Evolutionary conservation across 2,888 invertebrate genomes (phyloP).

Genomic region (Hanleya hanleyi): DNA sequence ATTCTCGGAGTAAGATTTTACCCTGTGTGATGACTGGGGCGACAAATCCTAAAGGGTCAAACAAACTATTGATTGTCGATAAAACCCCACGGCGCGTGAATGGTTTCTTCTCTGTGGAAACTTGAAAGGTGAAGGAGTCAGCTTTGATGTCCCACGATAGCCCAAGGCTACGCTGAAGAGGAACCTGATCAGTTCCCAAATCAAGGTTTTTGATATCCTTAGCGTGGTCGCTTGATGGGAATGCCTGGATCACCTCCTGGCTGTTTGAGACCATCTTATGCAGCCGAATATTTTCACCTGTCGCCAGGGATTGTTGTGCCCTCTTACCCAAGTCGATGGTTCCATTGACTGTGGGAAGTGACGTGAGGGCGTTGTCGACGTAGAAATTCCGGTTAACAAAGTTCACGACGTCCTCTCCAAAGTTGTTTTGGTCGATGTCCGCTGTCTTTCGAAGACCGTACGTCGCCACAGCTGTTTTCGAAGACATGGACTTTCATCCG

Average conservation of each 20-base stretch:
- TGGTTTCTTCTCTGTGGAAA: not conserved
- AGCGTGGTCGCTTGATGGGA: constrained; percentile 33
- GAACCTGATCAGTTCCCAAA: no score
- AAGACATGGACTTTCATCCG: no score
- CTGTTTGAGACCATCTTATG: constrained; percentile 44
- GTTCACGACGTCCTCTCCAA: no score
- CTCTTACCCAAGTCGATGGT: constrained; percentile 15
- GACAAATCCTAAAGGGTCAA: no score
- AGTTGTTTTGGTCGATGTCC: not conserved
- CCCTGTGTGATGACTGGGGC: constrained; percentile 11
- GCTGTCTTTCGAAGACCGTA: no score
- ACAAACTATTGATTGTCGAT: constrained; percentile 16
- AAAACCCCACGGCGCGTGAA: constrained; percentile 16
- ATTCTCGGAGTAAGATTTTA: constrained; percentile 6
- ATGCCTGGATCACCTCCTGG: constrained; percentile 26
- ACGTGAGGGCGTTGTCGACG: constrained; percentile 20
- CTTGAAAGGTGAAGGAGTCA: not conserved
- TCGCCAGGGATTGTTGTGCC: constrained; percentile 13
- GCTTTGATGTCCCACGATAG: constrained; percentile 8
- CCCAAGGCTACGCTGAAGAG: constrained; percentile 17
- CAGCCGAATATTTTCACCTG: constrained; percentile 14
- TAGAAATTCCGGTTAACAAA: constrained; percentile 21
- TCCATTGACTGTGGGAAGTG: constrained; percentile 1
- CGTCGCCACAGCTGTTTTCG: no score
- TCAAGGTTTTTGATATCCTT: no score